A percentile compares a stretch with the other conserved stretches of the same genome.
phyloP scores from a whole-genome alignment of 2,888 invertebrate species.

The Pyrgus malvae region DNA sequence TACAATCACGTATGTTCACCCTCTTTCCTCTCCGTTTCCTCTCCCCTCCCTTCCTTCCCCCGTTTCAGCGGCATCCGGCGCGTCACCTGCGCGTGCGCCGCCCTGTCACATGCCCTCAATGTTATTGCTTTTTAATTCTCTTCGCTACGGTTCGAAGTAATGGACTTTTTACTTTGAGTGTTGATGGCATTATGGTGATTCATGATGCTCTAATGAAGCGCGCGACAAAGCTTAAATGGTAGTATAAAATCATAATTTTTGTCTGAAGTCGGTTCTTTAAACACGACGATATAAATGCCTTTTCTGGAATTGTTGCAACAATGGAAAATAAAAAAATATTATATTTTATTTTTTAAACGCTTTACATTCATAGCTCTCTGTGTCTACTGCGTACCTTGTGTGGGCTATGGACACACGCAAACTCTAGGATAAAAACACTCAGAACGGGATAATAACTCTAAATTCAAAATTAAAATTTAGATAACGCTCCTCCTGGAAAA shows the following conservation, averaged over 20 bases:
- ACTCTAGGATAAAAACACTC: no score
- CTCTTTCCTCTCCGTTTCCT: constrained; percentile 43
- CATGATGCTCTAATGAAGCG: constrained; percentile 43
- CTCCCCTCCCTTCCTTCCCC: constrained; percentile 31
- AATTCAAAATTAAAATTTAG: no score
- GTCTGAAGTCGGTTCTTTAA: no score
- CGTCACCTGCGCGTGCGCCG: constrained; percentile 73
- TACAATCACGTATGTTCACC: constrained; percentile 42
- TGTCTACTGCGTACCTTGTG: no score
- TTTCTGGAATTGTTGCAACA: no score
- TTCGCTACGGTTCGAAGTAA: constrained; percentile 58
- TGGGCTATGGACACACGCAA: no score
- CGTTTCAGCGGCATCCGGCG: constrained; percentile 73
- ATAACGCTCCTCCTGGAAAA: no score
- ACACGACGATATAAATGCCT: no score
- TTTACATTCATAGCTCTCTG: no score
- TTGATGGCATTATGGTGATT: constrained; percentile 51
- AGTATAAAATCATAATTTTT: constrained; percentile 8
- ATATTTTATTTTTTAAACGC: no score
- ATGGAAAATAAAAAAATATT: no score
- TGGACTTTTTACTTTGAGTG: constrained; percentile 61
- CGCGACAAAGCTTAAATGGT: constrained; percentile 6
- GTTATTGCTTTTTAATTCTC: constrained; percentile 75
- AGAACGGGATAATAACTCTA: no score
- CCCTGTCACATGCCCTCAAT: constrained; percentile 28